phyloP scores from a whole-genome alignment of 2,888 invertebrate species.

The Nephrotoma guestfalica region DNA sequence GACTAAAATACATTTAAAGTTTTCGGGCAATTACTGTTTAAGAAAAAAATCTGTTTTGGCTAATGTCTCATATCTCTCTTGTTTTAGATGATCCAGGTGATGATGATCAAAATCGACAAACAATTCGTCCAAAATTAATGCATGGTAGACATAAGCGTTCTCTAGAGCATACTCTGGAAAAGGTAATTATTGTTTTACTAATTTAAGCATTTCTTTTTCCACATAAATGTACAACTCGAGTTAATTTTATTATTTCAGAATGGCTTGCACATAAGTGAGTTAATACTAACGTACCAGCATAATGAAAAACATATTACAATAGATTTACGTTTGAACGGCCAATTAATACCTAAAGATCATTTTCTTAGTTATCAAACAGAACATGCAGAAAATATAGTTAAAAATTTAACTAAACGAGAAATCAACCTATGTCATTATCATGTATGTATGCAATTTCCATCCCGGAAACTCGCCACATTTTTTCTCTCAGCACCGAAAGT shows the following conservation, averaged over 20 bases:
- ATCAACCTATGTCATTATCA: slow-evolving; percentile 32
- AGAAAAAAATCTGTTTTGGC: too few species aligned
- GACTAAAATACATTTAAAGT: too few species aligned
- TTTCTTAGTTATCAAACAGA: slow-evolving; percentile 30
- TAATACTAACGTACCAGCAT: slow-evolving; percentile 47
- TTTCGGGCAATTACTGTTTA: too few species aligned
- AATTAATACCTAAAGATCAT: slow-evolving; percentile 28
- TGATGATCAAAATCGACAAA: background rate
- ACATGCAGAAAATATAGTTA: slow-evolving; percentile 21
- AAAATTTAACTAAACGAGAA: slow-evolving; percentile 32
- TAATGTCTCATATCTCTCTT: too few species aligned
- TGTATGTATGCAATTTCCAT: slow-evolving; percentile 17
- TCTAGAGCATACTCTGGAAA: slow-evolving; percentile 51
- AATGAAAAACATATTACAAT: slow-evolving; percentile 42
- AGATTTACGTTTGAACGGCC: slow-evolving; percentile 27
- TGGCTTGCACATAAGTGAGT: slow-evolving; percentile 24
- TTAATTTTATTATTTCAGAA: slow-evolving; percentile 15
- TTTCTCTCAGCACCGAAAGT: too few species aligned
- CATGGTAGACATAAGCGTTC: slow-evolving; percentile 62
- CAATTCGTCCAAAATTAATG: slow-evolving; percentile 49
- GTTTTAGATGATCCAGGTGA: too few species aligned
- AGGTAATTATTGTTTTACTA: slow-evolving; percentile 34
- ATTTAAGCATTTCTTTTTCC: background rate
- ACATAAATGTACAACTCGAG: background rate
- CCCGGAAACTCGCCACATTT: too few species aligned